phyloP scores from a whole-genome alignment of 2,797 vertebrate species.

The Prunella strophiata region DNA sequence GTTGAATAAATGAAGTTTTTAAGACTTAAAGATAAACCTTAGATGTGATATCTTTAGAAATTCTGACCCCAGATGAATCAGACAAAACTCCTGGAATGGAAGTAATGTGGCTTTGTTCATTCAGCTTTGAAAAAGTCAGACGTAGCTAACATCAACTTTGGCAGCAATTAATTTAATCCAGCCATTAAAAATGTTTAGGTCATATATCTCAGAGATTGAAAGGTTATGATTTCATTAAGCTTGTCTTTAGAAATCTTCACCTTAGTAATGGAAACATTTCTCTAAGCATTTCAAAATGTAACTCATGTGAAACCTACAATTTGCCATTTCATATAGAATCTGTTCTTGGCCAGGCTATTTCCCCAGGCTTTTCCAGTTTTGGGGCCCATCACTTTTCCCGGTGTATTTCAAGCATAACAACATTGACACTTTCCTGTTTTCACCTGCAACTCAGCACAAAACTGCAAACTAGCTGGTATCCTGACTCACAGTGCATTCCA shows the following conservation, averaged over 20 bases:
- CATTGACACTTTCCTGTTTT: not conserved
- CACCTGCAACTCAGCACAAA: not conserved
- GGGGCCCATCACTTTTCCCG: not conserved
- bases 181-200: not conserved
- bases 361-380: not conserved
- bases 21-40: not conserved
- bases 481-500: not conserved
- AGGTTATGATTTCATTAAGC: not conserved
- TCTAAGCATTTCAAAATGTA: not conserved
- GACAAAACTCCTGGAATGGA: not conserved
- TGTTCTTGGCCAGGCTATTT: not conserved
- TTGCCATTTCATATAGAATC: not conserved
- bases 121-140: not conserved
- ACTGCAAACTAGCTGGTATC: not conserved
- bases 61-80: not conserved
- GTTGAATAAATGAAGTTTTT: not conserved
- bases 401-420: not conserved
- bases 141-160: not conserved
- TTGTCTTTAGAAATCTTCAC: not conserved
- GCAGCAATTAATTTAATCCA: constrained; percentile 1
- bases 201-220: not conserved
- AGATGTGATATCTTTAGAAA: not conserved
- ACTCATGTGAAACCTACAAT: not conserved
- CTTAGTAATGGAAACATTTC: not conserved
- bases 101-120: not conserved